Base-by-base conservation (phyloP, 1,140 invertebrate genomes). In the Lasioglossum albipes region DNA sequence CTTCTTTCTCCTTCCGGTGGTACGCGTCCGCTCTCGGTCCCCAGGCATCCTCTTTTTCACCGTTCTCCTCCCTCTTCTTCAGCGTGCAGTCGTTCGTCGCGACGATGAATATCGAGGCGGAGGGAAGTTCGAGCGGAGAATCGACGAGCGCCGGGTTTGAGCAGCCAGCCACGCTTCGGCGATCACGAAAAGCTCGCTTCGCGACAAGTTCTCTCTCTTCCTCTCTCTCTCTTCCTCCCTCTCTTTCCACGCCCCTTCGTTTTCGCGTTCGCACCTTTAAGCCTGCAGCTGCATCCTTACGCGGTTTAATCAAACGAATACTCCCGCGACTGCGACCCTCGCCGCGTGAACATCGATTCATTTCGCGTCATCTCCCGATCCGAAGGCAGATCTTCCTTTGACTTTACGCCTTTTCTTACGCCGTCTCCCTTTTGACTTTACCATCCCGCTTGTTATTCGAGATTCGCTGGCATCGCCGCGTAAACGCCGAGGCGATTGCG, bases 1-100 rank as follows among this genome's bases (percentile, higher is more conserved):
- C 79, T 81, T 84, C 84, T 85, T 84, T 85, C 71, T 74, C 61
- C 69, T 84, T 74, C 62, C 77, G 70, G 69, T 73, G 18, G 45
- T 70, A 42, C 59, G 42, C 72, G 75, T 16, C 52, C 52, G 52
- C 16, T 9, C 42, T 54, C 41, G 41, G 36, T 52, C 31, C 31
- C 9, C 7, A 31, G 66, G 27, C 66, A 36, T 62, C 61, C 64
- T 72, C 62, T 76, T 68, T 66, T 57, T 18, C 27, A 31, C 12
- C 41, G 31, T 22, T 68, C 52, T 49, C 45, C 45, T 67, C 52
- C 2, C 62, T 22, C 31, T 18, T 13, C 71, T 27, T 5, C 49
- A 18, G 4, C 54, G 31, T 49, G 13, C 20, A 22, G 16, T 45
- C 57, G 45, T 10, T 16, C 16, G 69, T 73, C 68, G 69, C 67